Base-by-base conservation (phyloP, 1,140 invertebrate species). In the Vanessa atalanta region DNA sequence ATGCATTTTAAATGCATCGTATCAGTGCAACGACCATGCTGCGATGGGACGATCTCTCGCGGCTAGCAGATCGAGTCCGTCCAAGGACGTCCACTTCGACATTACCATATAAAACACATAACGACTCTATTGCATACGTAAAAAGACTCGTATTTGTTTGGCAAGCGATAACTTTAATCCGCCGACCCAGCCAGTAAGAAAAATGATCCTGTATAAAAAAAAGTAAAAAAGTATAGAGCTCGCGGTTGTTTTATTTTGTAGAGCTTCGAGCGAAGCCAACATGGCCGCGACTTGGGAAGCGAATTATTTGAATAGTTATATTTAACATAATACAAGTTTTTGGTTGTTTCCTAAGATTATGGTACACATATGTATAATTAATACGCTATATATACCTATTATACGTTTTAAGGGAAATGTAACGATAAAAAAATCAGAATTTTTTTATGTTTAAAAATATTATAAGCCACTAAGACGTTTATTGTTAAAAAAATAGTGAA, bases 171-270 rank as follows among this genome's bases (percentile, higher is more conserved):
- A 70, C 74, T 75, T 82, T 87, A 86, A 90, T 88, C 83, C 88
- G 83, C 81, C 78, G 81, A 79, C 79, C 82, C 72, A 82, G 78
- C 84, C 79, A 79, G 86, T 84, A 90, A 90, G 91, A 93, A 93
- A 92, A 93, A 93, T 93, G 86, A 93, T 93, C 91, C 91, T 93
- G 89, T 91, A 90, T 88, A 91, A 93, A 89, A 92, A n/a, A 91
- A 86, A 80, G 80, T 80, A 85, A 91, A 85, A 91, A 90, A 87
- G 84, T 79, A 73, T 71, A 84, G 81, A 88, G 79, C 81, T 84
- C 85, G 83, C 82, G 82, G 83, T 90, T 88, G 88, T 91, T 93
- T 92, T 92, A 88, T 90, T 91, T 89, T 90, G 80, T 90, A 74
- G 76, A 82, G 86, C 80, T 80, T 79, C 84, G 83, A 60, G 55